Percentiles rank a stretch among this genome's conserved stretches.
Conservation (phyloP, 1,140 invertebrate species). For the Hyposmocoma kahamanoa region DNA sequence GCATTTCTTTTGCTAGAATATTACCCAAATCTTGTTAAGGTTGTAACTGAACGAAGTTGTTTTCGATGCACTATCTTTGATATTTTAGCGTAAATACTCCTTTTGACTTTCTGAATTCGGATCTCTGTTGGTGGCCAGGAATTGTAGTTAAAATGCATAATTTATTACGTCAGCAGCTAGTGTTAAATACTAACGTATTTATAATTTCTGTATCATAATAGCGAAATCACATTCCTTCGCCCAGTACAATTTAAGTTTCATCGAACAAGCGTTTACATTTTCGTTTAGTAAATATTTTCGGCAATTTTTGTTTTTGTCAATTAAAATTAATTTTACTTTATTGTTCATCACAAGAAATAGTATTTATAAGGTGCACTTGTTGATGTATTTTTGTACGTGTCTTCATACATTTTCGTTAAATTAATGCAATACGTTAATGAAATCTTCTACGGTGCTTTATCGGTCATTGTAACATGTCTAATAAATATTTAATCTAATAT, state of each 20-base stretch:
- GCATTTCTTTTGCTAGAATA: conserved; percentile 58
- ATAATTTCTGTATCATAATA: conserved; percentile 71
- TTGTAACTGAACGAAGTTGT: conserved; percentile 22
- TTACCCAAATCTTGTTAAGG: conserved; percentile 35
- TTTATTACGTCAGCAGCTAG: conserved; percentile 23
- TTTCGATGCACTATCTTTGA: conserved; percentile 10
- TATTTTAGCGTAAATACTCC: conserved; percentile 26
- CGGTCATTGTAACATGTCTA: background rate
- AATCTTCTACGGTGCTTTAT: conserved; percentile 19
- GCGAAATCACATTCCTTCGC: conserved; percentile 43
- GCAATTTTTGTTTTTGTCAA: conserved; percentile 22
- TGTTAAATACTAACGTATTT: conserved; percentile 47
- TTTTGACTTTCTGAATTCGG: conserved; percentile 1
- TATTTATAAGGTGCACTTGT: conserved; percentile 19
- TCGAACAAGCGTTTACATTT: conserved; percentile 42
- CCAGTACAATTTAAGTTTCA: conserved; percentile 35
- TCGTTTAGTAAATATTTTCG: conserved; percentile 13
- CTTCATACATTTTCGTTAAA: conserved; percentile 22
- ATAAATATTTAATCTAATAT: background rate
- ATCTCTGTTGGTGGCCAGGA: conserved; percentile 19
- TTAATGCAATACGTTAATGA: conserved; percentile 3
- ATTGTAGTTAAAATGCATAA: conserved; percentile 27
- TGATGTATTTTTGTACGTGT: conserved; percentile 45
- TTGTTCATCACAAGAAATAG: conserved; percentile 53
- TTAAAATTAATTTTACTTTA: conserved; percentile 23